Conservation (phyloP, 2,797 vertebrate species). For the Discoglossus pictus region DNA sequence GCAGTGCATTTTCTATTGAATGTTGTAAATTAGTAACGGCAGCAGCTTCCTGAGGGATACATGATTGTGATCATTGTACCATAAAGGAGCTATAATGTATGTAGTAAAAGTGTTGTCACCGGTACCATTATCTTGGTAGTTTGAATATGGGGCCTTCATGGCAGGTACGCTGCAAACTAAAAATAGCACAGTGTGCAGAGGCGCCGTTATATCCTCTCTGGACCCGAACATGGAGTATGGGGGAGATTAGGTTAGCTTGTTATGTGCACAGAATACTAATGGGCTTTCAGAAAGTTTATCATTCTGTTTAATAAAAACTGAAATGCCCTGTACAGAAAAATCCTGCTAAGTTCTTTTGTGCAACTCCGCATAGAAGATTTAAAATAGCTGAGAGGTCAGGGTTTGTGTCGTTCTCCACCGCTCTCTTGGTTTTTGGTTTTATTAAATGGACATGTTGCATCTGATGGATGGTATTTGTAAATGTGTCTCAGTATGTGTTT, state of each 20-base stretch:
- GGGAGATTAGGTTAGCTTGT: slow-evolving; percentile 29
- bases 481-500: no score
- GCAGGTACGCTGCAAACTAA: slow-evolving; percentile 18
- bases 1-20: background rate
- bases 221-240: slow-evolving; percentile 28
- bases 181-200: slow-evolving; percentile 21
- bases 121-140: background rate
- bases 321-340: slow-evolving; percentile 11
- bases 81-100: slow-evolving; percentile 16
- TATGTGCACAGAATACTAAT: slow-evolving; percentile 14
- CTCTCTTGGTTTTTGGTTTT: no score
- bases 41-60: slow-evolving; percentile 4
- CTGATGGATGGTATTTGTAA: no score
- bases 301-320: background rate
- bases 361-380: background rate
- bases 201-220: slow-evolving; percentile 16
- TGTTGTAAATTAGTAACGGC: slow-evolving; percentile 5
- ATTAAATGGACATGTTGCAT: no score
- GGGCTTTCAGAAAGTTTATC: background rate
- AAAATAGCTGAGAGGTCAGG: slow-evolving; percentile 1
- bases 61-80: background rate
- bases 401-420: no score
- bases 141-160: slow-evolving; percentile 10
- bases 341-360: slow-evolving; percentile 4
- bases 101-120: background rate